Base-by-base conservation (phyloP, 2,113 vertebrate genomes). In the Chroicocephalus ridibundus region DNA sequence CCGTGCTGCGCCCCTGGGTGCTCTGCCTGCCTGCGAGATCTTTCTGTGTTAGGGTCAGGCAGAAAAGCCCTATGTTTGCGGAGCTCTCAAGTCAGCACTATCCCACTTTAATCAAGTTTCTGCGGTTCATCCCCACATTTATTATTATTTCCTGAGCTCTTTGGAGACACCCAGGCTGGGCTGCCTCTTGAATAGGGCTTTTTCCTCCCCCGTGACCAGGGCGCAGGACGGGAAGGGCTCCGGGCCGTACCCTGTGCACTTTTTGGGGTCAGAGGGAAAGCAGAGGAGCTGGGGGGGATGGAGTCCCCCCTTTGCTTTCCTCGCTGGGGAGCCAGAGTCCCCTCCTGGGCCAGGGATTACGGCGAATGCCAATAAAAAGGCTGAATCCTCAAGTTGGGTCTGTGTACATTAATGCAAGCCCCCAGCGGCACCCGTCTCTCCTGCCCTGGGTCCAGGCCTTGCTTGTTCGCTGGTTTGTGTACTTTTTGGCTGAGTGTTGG, bases 211-310 rank as follows among this genome's bases (percentile, higher is more conserved):
- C 4, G 0, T 19, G 40, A 47, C 1, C 16, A 21, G 19, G 19
- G 32, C 55, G 7, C 9, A 25, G 66, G 71, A 27, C 0, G 4
- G 5, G 11, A 32, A 66, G 5, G 26, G 42, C 36, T 86, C 76
- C 0, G 3, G 55, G 61, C 10, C 4, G 2, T 26, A 11, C 18
- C 54, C 21, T 12, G 26, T 12, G 34, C 0, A 1, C 2, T 81
- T 93, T 13, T 55, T 4, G 16, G 34, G 36, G 10, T 12, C 7
- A 27, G 34, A 60, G 15, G 19, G 55, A 66, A 40, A 58, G 82
- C 52, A 72, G 51, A 82, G 32, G 79, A 78, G 18, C 18, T 1
- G 0, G 4, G 21, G n/a, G 18, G 34, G 9, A 17, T 69, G 60
- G 47, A 84, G 34, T 18, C 20, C 13, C 9, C 15, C 6, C 26